Conservation (phyloP, 2,797 vertebrate species). For the Emys orbicularis region DNA sequence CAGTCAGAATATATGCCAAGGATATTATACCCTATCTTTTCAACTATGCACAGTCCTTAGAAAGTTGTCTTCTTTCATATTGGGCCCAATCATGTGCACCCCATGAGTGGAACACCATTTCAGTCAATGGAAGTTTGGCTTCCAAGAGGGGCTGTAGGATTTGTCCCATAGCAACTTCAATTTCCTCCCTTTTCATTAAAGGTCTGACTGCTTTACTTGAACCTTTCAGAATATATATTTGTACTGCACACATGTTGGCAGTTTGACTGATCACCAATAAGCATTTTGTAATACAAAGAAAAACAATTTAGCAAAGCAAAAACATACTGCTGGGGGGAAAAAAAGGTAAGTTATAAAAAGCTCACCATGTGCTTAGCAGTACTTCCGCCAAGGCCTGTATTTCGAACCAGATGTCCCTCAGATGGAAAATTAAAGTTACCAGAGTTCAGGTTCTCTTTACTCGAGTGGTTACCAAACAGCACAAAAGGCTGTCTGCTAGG, state of each 20-base stretch:
- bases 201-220: not conserved
- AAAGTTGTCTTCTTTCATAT: not conserved
- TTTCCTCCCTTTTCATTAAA: not conserved
- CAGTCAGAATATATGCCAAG: not conserved
- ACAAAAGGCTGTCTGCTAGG: conserved; percentile 92
- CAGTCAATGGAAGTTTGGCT: not conserved
- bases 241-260: not conserved
- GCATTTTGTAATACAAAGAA: not conserved
- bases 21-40: not conserved
- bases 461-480: conserved; percentile 94
- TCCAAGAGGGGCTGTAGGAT: not conserved
- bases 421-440: conserved; percentile 96
- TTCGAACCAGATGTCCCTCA: conserved; percentile 94
- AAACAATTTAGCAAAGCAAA: rapidly evolving
- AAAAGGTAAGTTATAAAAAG: not conserved
- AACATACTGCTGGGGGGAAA: not conserved
- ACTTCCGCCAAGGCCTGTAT: conserved; percentile 88
- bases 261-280: not conserved
- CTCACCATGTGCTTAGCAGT: conserved; percentile 94
- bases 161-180: not conserved
- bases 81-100: not conserved
- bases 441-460: conserved; percentile 88
- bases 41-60: not conserved
- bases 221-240: not conserved
- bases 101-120: not conserved